Evolutionary conservation across 2,888 invertebrate species (phyloP).

Genomic region (Linnaemya tessellans): DNA sequence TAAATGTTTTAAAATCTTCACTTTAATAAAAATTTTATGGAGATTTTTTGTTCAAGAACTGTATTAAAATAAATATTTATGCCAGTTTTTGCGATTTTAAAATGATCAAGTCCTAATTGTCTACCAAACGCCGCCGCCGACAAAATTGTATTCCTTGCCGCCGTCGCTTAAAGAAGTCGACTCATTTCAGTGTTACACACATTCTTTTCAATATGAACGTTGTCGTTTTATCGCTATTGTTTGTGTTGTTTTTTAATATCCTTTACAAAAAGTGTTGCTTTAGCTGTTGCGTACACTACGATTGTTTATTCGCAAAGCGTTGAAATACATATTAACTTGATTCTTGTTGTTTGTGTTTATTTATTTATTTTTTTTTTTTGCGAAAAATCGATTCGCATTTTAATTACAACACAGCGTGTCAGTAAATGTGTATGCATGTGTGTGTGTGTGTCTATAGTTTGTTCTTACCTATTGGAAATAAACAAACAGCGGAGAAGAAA

Average conservation of each 20-base stretch:
- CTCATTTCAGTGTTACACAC: too few relatives aligned
- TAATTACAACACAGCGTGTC: constrained; percentile 13
- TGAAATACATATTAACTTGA: constrained; percentile 40
- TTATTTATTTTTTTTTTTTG: constrained; percentile 30
- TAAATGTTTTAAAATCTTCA: too few relatives aligned
- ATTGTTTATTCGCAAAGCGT: constrained; percentile 47
- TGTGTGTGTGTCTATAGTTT: background rate
- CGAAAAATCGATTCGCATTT: constrained; percentile 63
- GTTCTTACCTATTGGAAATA: background rate
- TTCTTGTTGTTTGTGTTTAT: constrained; percentile 17
- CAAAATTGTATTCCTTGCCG: too few relatives aligned
- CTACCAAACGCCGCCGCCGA: too few relatives aligned
- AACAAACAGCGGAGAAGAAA: background rate
- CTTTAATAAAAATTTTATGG: too few relatives aligned
- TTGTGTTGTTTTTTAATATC: constrained; percentile 13
- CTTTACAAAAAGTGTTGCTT: constrained; percentile 18
- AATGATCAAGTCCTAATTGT: too few relatives aligned
- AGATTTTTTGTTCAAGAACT: too few relatives aligned
- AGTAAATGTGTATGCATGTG: background rate
- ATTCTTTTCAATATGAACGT: too few relatives aligned
- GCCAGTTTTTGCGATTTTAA: too few relatives aligned
- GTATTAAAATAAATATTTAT: too few relatives aligned
- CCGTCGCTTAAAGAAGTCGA: too few relatives aligned
- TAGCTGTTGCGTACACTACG: constrained; percentile 47
- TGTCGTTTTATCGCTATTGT: constrained; percentile 5